Percentiles rank a stretch among this genome's conserved stretches.
Evolutionary conservation across 2,888 invertebrate species (phyloP).

Genomic region (Hemithea aestivaria): DNA sequence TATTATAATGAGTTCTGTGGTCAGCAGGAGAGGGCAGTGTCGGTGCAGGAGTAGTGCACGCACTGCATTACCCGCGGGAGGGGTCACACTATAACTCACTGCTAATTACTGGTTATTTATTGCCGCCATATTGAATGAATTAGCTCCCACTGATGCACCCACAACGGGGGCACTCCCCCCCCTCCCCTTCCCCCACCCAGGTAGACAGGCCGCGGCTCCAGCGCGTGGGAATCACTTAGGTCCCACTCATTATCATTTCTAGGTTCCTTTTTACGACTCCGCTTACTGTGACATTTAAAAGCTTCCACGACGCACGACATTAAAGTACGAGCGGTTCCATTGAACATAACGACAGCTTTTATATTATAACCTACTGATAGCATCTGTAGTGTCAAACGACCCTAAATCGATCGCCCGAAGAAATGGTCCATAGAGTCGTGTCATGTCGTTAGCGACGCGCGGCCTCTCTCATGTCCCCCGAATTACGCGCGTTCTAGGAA

Average conservation of each 20-base stretch:
- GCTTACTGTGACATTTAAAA: not conserved
- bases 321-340: too few species aligned
- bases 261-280: not conserved
- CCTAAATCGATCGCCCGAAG: not conserved
- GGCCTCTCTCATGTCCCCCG: conserved; percentile 7
- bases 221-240: conserved; percentile 15
- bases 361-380: too few species aligned
- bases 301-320: too few species aligned
- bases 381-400: not conserved
- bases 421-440: not conserved
- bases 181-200: too few species aligned
- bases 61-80: too few species aligned
- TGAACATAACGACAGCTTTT: too few species aligned
- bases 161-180: not conserved
- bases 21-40: too few species aligned
- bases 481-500: conserved; percentile 19
- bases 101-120: conserved; percentile 42
- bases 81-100: conserved; percentile 22
- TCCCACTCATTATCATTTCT: too few species aligned
- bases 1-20: too few species aligned
- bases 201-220: not conserved
- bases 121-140: conserved; percentile 28
- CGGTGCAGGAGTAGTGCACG: too few species aligned
- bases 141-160: conserved; percentile 21
- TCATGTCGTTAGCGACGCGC: conserved; percentile 1